Evolutionary conservation across 92 coral and sea anemone species (phyloP).

Genomic region (Scolanthus callimorphus): DNA sequence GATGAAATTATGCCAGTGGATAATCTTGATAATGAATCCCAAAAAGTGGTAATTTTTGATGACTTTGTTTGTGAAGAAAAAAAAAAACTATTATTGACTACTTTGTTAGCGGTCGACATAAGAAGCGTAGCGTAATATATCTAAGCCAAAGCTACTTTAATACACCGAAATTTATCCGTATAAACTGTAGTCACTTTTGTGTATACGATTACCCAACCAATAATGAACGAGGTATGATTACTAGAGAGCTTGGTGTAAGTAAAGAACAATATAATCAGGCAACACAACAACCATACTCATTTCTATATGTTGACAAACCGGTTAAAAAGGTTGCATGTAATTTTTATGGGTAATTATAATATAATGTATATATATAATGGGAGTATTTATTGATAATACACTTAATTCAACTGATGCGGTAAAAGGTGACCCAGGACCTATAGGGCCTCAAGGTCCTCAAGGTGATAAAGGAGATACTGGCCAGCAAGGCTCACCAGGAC

Average conservation of each 20-base stretch:
- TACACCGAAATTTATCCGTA: background rate
- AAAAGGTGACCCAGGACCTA: background rate
- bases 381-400: background rate
- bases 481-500: no score
- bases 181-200: constrained; percentile 13
- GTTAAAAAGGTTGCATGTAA: no score
- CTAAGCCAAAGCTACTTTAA: background rate
- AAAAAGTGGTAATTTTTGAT: no score
- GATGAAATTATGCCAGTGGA: no score
- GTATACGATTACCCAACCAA: background rate
- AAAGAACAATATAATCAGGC: background rate
- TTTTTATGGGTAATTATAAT: background rate
- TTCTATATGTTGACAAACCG: background rate
- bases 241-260: background rate
- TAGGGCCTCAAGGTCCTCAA: background rate
- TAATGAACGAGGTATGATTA: constrained; percentile 1
- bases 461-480: no score
- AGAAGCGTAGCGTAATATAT: constrained; percentile 1
- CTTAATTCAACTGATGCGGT: background rate
- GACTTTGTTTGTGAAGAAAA: no score
- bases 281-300: background rate
- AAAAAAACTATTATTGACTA: no score
- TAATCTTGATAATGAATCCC: no score
- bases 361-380: background rate
- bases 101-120: no score